Percentiles rank a stretch among this genome's conserved stretches.
These are phyloP conservation scores for Pollachius pollachius DNA, from an alignment of 2,113 vertebrate species.

Conservation along the genomic window DNA sequence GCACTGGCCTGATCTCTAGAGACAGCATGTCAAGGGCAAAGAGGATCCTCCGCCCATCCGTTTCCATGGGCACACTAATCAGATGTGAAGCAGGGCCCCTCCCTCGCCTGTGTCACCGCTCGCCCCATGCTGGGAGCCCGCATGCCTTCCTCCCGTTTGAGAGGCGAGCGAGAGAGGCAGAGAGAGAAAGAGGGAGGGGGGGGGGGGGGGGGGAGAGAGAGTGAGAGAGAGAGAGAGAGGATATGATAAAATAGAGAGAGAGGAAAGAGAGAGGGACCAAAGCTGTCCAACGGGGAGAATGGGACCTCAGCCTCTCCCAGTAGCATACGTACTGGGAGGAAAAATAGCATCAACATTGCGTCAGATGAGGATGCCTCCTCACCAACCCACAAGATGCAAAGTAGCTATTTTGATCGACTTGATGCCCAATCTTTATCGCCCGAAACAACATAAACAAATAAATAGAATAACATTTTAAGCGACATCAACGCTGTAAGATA, in stretches of 20 bases:
- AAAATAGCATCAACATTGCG: constrained; percentile 52
- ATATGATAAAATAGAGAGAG: constrained; percentile 27
- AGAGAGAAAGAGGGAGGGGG: constrained; percentile 17
- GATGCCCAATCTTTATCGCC: background rate
- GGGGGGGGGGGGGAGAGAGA: too few species aligned
- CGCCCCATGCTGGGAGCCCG: constrained; percentile 54
- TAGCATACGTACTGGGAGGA: constrained; percentile 51
- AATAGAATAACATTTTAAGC: background rate
- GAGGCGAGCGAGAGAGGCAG: constrained; percentile 41
- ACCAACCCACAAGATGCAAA: constrained; percentile 32
- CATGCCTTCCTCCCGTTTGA: constrained; percentile 46
- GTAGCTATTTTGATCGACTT: constrained; percentile 20
- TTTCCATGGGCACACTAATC: constrained; percentile 73
- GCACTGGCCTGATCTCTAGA: constrained; percentile 57
- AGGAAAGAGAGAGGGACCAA: constrained; percentile 39
- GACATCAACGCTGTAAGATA: background rate
- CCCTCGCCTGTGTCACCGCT: constrained; percentile 53
- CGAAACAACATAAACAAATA: background rate
- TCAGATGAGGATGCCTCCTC: constrained; percentile 44
- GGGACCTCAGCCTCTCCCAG: constrained; percentile 43
- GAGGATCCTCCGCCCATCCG: constrained; percentile 60
- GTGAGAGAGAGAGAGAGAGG: constrained; percentile 7
- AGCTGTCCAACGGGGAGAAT: constrained; percentile 42
- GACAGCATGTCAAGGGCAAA: constrained; percentile 62
- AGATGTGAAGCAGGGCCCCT: constrained; percentile 58